Evolutionary conservation across 2,888 invertebrate genomes (phyloP), one percentile per base, ranked within the genome.

Genomic region (Sinodicranocentrus sp.): DNA sequence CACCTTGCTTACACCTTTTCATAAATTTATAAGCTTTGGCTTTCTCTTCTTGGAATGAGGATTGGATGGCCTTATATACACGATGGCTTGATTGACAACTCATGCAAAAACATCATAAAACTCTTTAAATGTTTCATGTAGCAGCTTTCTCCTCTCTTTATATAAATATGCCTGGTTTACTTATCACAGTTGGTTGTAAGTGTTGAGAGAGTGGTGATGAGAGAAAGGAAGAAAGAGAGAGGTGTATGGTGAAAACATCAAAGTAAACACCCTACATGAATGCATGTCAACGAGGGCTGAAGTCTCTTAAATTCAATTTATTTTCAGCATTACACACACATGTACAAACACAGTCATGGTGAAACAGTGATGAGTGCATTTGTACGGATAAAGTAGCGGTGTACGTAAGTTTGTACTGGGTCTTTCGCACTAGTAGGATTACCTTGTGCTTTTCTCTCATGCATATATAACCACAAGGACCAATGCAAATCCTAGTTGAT

Each of bases 71-170:
- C 13, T 43, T 43, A n/a, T 52, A 19, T 8, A 52, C 52, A 8
- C 33, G 33, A 6, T 10, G 52, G n/a, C 52, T 28, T 63, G 61
- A 63, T 63, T 26, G 61, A 63, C 61, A 63, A 63, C 28, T n/a
- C 25, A 63, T 25, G 28, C 33, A 63, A 63, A 52, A 52, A 52
- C 52, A 52, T 52, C 52, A 17, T n/a, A 52, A 52, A n/a, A 52
- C 52, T 52, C 52, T 52, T 52, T 19, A 52, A 52, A 17, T 52
- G n/a, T 52, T 17, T 52, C 19, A 52, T 52, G 52, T 19, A 1
- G 1, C 19, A 8, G n/a, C 19, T 19, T 19, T 8, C 52, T 3
- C 33, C 33, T 17, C 19, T 6, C 17, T 1, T 6, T 19, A 48
- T 52, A 19, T 2, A 52, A 52, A 19, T 17, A 19, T 52, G n/a